Evolutionary conservation across 2,113 vertebrate genomes (phyloP).

Genomic region (Falco punctatus): DNA sequence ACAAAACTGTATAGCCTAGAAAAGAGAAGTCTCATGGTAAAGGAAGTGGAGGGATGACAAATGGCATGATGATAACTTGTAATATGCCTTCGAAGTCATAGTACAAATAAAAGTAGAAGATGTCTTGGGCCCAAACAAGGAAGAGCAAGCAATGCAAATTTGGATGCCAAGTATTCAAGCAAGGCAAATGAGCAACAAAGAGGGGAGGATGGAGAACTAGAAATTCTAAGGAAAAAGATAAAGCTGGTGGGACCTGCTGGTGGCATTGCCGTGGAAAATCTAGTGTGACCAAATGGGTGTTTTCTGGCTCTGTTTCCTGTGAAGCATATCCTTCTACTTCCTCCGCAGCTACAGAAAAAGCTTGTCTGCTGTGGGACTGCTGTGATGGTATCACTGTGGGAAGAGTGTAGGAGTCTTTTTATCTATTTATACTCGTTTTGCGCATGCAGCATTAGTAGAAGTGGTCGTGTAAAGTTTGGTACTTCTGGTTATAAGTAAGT

Average conservation of each 20-base stretch:
- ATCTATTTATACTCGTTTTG: not conserved
- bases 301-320: slow-evolving; percentile 22
- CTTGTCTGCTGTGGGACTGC: not conserved
- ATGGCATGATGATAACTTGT: not conserved
- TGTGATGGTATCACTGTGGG: not conserved
- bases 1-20: not conserved
- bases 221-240: not conserved
- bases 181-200: not conserved
- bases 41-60: accelerated
- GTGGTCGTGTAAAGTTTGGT: not conserved
- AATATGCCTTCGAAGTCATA: not conserved
- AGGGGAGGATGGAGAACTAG: not conserved
- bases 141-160: not conserved
- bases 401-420: slow-evolving; percentile 19
- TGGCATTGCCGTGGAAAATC: not conserved
- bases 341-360: not conserved
- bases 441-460: not conserved
- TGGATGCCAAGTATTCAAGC: not conserved
- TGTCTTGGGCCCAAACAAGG: not conserved
- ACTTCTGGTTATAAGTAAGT: not conserved
- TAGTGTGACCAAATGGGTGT: not conserved
- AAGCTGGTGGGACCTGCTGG: not conserved
- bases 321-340: not conserved
- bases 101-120: not conserved
- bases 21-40: not conserved